A percentile compares a stretch with the other conserved stretches of the same genome.
These are phyloP conservation scores for Camponotus vicinus DNA, from an alignment of 1,140 invertebrate species.

Conservation along the genomic window DNA sequence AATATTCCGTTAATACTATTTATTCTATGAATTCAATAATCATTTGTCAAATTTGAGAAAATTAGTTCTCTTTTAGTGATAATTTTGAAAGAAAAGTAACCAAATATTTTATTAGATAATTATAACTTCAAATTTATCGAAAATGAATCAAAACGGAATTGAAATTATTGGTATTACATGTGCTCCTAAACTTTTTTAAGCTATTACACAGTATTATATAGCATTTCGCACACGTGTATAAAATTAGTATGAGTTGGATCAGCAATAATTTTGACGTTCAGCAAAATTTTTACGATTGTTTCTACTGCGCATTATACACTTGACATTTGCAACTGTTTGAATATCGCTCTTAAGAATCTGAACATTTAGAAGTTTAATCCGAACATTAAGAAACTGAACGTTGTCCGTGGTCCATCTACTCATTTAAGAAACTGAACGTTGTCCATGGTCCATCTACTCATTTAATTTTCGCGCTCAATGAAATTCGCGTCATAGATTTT, in stretches of 20 bases:
- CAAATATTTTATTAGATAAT: not conserved
- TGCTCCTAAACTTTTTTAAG: conserved; percentile 7
- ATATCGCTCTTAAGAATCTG: not conserved
- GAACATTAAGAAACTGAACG: too few relatives aligned
- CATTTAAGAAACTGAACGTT: not conserved
- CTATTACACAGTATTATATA: not conserved
- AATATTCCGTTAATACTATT: not conserved
- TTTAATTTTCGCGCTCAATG: not conserved
- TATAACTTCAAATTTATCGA: not conserved
- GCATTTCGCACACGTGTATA: conserved; percentile 35
- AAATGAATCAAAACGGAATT: not conserved
- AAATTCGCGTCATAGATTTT: not conserved
- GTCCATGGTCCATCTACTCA: not conserved
- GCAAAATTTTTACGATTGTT: conserved; percentile 38
- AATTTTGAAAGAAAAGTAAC: not conserved
- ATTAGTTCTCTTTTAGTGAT: not conserved
- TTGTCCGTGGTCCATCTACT: not conserved
- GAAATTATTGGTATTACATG: not conserved
- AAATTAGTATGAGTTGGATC: conserved; percentile 25
- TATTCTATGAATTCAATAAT: not conserved
- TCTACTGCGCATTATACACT: conserved; percentile 28
- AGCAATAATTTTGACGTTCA: not conserved
- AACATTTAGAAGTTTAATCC: conserved; percentile 2
- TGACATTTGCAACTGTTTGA: not conserved
- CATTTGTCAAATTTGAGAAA: not conserved